A percentile compares a stretch with the other conserved stretches of the same genome.
phyloP scores from a whole-genome alignment of 1,140 invertebrate species.

The Nylanderia fulva region DNA sequence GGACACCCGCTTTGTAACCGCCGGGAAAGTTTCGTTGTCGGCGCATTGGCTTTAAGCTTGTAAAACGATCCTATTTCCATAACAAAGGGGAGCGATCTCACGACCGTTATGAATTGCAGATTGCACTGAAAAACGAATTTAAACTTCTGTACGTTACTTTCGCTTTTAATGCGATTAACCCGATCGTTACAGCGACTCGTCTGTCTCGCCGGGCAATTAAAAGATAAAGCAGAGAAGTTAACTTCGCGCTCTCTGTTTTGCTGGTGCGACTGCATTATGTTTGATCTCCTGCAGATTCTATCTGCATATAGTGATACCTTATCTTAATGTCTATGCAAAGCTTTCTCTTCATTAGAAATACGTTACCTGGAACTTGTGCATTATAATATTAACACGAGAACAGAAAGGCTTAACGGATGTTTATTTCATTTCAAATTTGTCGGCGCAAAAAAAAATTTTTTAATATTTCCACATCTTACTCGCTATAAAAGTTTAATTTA shows the following conservation, averaged over 20 bases:
- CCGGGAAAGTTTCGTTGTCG: slow-evolving; percentile 40
- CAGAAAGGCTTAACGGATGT: neutral
- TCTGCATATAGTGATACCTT: neutral
- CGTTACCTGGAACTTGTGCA: neutral
- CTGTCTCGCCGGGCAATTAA: slow-evolving; percentile 45
- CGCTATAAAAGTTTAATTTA: neutral
- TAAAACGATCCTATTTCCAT: slow-evolving; percentile 62
- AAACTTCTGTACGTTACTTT: slow-evolving; percentile 61
- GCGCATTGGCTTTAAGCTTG: slow-evolving; percentile 54
- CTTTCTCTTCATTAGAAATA: neutral
- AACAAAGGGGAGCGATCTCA: slow-evolving; percentile 51
- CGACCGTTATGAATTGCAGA: slow-evolving; percentile 61
- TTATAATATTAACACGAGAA: neutral
- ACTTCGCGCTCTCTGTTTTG: slow-evolving; percentile 29
- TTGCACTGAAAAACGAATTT: slow-evolving; percentile 60
- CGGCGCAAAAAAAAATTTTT: neutral
- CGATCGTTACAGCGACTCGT: slow-evolving; percentile 50
- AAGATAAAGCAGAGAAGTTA: slow-evolving; percentile 50
- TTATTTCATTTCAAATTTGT: neutral
- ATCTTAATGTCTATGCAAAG: slow-evolving; percentile 4
- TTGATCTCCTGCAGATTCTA: slow-evolving; percentile 18
- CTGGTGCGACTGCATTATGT: slow-evolving; percentile 20
- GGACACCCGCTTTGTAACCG: slow-evolving; percentile 40
- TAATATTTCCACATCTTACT: neutral
- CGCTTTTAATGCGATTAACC: slow-evolving; percentile 59